phyloP scores from a whole-genome alignment of 1,140 invertebrate species.

The Drosophila jambulina region DNA sequence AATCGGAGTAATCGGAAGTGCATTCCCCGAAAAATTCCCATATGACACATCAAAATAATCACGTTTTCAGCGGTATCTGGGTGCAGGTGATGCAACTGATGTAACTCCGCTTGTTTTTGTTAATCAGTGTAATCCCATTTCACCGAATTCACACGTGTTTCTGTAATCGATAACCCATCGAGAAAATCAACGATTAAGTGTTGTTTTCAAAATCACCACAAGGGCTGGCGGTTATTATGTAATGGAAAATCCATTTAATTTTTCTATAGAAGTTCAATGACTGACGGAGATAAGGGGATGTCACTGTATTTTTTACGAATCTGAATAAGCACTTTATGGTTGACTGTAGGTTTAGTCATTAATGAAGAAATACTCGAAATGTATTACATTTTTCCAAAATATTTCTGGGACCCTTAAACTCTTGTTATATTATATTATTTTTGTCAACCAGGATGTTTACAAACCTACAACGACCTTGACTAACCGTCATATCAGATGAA shows the following conservation, averaged over 20 bases:
- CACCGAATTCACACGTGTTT: constrained; percentile 16
- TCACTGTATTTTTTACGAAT: background rate
- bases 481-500: constrained; percentile 20
- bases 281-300: constrained; percentile 20
- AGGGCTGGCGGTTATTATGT: constrained; percentile 1
- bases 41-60: constrained; percentile 8
- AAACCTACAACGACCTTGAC: constrained; percentile 1
- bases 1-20: background rate
- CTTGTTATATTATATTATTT: background rate
- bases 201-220: background rate
- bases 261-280: constrained; percentile 14
- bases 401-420: background rate
- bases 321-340: background rate
- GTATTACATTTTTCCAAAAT: background rate
- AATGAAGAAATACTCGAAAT: background rate
- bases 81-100: background rate
- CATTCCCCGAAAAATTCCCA: background rate
- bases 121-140: constrained; percentile 8
- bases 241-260: constrained; percentile 4
- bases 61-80: constrained; percentile 6
- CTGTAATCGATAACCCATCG: constrained; percentile 7
- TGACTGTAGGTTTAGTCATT: background rate
- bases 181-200: background rate
- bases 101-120: background rate
- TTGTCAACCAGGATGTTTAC: constrained; percentile 6